These are phyloP conservation scores for Marmota flaviventris DNA, from an alignment of 2,113 vertebrate genomes.

Conservation along the genomic window DNA sequence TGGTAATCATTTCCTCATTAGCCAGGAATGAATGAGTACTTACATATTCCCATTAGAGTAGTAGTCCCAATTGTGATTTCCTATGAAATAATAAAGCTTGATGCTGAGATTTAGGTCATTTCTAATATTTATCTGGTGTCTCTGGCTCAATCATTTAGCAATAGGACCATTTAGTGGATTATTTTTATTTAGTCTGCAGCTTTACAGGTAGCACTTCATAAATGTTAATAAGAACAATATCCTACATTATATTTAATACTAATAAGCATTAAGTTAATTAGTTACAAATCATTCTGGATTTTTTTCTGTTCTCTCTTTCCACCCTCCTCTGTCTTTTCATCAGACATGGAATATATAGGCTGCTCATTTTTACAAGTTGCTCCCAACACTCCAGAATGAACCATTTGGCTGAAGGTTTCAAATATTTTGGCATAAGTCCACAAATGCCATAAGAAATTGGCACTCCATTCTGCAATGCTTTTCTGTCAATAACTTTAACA, in stretches of 20 bases:
- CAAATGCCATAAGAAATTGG: conserved; percentile 74
- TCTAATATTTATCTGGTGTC: conserved; percentile 51
- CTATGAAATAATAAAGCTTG: conserved; percentile 67
- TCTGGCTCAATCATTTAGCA: conserved; percentile 50
- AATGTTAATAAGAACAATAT: conserved; percentile 65
- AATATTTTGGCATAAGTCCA: conserved; percentile 75
- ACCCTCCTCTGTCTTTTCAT: conserved; percentile 9
- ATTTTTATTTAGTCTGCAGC: conserved; percentile 15
- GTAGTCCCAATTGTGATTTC: conserved; percentile 55
- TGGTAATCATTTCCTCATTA: conserved; percentile 64
- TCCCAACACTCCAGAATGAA: conserved; percentile 66
- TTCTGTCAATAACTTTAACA: conserved; percentile 74
- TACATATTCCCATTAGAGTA: conserved; percentile 47
- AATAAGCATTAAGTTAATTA: conserved; percentile 46
- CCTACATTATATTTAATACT: conserved; percentile 10
- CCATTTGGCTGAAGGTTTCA: conserved; percentile 63
- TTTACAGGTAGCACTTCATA: conserved; percentile 32
- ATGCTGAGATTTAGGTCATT: conserved; percentile 54
- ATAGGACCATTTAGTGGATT: not conserved
- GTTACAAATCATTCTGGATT: conserved; percentile 34
- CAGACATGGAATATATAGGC: conserved; percentile 50
- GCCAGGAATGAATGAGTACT: conserved; percentile 57
- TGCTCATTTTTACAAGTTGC: conserved; percentile 70
- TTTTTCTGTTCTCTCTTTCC: conserved; percentile 27
- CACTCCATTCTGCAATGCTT: conserved; percentile 65